Base-by-base conservation (phyloP, 2,797 vertebrate species). In the Sphenodon punctatus region DNA sequence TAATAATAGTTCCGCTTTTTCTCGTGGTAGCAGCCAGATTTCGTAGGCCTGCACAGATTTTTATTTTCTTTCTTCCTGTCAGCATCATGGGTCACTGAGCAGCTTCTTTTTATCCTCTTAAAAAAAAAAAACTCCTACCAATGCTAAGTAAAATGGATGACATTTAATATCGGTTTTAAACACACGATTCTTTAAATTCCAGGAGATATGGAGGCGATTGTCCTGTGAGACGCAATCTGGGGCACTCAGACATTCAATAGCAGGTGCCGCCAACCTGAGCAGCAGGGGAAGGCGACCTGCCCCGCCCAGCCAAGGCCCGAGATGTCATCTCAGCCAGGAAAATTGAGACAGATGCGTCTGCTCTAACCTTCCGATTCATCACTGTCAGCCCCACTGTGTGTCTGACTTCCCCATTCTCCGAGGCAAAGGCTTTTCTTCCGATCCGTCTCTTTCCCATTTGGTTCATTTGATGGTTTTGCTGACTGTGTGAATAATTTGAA, bases 231-330 rank as follows among this genome's bases (percentile, higher is more conserved):
- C 65, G 23, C 9, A 66, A n/a, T 34, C 41, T 13, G 80, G 45
- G 64, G 67, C 64, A 11, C 80, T 87, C 38, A 67, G 81, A 68
- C 86, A 67, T 63, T 87, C 66, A 39, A 56, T 86, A 89, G 92
- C 86, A 92, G 90, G 85, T 93, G 90, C 91, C 79, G 81, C 91
- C 93, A 90, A 58, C 92, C 82, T 88, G 93, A 84, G 75, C 71
- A 46, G 65, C 4, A 14, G 76, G 84, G 85, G 78, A 39, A 72
- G 73, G 49, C 42, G 79, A 78, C 84, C 89, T 53, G 53, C 74
- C 78, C 84, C 89, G 53, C 78, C 80, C 89, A 42, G 74, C 77
- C 81, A 76, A 7, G 25, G 56, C 73, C 86, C 12, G 1, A 76
- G 82, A 45, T 88, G 88, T 91, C 59, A 25, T 61, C 32, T 7